Percentiles rank a stretch among this genome's conserved stretches.
Conservation (phyloP, 2,888 invertebrate species). For the Cephus nigrinus region DNA sequence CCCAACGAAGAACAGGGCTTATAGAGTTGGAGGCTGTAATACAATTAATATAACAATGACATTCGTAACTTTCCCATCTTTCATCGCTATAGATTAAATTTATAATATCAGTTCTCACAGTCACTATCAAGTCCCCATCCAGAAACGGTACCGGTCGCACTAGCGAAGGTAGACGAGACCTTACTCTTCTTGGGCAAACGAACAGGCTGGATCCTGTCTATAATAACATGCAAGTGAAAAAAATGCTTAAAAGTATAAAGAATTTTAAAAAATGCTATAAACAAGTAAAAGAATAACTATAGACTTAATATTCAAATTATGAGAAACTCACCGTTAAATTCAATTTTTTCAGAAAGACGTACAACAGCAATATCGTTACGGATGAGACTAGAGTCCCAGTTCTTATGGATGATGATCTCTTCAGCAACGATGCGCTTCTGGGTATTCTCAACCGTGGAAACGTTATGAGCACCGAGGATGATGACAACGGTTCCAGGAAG, state of each 20-base stretch:
- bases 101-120: slow-evolving; percentile 26
- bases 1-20: slow-evolving; percentile 64
- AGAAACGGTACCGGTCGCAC: slow-evolving; percentile 62
- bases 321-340: slow-evolving; percentile 23
- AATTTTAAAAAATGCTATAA: neutral
- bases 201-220: slow-evolving; percentile 65
- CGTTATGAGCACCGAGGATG: slow-evolving; percentile 22
- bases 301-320: neutral
- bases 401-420: slow-evolving; percentile 29
- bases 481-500: slow-evolving; percentile 10
- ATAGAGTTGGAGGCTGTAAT: slow-evolving; percentile 55
- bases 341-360: slow-evolving; percentile 26
- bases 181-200: slow-evolving; percentile 59
- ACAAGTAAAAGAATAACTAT: neutral
- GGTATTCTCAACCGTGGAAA: slow-evolving; percentile 10
- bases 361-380: slow-evolving; percentile 43
- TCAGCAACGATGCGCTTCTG: slow-evolving; percentile 15
- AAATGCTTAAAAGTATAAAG: neutral
- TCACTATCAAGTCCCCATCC: slow-evolving; percentile 68
- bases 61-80: neutral
- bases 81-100: neutral
- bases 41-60: neutral
- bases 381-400: slow-evolving; percentile 6
- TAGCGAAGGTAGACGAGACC: slow-evolving; percentile 56
- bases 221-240: neutral